These are phyloP conservation scores for Paramormyrops kingsleyae DNA, from an alignment of 2,113 vertebrate species.

Conservation along the genomic window DNA sequence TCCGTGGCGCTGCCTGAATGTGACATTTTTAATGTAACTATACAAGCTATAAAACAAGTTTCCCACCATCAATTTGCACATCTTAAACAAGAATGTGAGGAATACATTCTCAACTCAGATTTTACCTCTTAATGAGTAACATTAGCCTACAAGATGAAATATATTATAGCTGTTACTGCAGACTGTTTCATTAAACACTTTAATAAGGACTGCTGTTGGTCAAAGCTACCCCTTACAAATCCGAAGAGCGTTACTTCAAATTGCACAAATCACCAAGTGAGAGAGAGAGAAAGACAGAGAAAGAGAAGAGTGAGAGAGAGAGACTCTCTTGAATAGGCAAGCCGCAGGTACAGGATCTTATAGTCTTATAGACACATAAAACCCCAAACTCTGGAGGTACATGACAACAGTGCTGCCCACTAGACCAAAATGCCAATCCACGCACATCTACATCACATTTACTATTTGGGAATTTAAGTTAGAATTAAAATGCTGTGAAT, in stretches of 20 bases:
- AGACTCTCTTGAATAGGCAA: neutral
- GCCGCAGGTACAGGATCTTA: neutral
- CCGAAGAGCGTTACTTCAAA: neutral
- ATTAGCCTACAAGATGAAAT: neutral
- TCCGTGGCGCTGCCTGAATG: neutral
- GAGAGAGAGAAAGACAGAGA: neutral
- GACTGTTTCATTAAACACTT: neutral
- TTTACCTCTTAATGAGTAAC: neutral
- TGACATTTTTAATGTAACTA: neutral
- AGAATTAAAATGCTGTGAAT: slow-evolving; percentile 30
- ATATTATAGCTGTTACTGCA: neutral
- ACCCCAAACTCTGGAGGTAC: neutral
- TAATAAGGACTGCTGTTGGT: neutral
- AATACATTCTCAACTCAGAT: neutral
- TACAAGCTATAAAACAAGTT: neutral
- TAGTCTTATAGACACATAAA: neutral
- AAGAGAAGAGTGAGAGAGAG: neutral
- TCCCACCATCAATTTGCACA: neutral
- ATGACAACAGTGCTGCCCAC: neutral
- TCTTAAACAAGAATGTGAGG: neutral
- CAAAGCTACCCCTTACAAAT: neutral
- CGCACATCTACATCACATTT: neutral
- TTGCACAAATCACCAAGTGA: neutral
- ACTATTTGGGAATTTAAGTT: neutral
- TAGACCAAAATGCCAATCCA: neutral